These are phyloP conservation scores for Anoplolepis gracilipes DNA, from an alignment of 1,140 invertebrate genomes.

Conservation along the genomic window DNA sequence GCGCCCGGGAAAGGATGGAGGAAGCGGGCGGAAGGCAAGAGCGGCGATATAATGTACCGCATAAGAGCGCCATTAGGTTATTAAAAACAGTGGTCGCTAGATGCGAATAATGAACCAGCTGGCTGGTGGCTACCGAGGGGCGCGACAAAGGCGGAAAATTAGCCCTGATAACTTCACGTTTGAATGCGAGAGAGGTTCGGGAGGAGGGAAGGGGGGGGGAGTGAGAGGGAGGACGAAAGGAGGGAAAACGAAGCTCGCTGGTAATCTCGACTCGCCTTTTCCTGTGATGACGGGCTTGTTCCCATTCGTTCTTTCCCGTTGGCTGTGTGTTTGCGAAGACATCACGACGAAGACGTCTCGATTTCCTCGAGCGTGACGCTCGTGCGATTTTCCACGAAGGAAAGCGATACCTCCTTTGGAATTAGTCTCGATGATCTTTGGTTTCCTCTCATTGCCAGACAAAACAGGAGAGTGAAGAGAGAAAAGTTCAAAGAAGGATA, in stretches of 20 bases:
- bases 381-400: conserved; percentile 22
- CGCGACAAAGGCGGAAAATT: conserved; percentile 82
- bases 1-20: neutral
- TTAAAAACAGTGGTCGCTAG: conserved; percentile 82
- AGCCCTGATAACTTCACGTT: conserved; percentile 81
- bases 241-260: conserved; percentile 58
- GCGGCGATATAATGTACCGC: conserved; percentile 77
- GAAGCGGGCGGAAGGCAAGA: neutral
- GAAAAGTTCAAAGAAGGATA: neutral
- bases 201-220: conserved; percentile 1
- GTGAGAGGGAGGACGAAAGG: neutral
- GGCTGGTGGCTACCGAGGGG: conserved; percentile 69
- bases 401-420: conserved; percentile 38
- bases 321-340: conserved; percentile 36
- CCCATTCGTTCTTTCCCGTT: no score
- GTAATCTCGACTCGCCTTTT: conserved; percentile 55
- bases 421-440: conserved; percentile 52
- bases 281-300: conserved; percentile 44
- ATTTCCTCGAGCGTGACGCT: conserved; percentile 37
- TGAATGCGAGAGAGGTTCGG: conserved; percentile 68
- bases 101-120: conserved; percentile 75
- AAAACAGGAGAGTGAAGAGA: neutral
- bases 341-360: conserved; percentile 44
- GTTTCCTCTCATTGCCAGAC: conserved; percentile 31
- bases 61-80: conserved; percentile 85